A percentile compares a stretch with the other conserved stretches of the same genome.
These are phyloP conservation scores for Dasyprocta punctata DNA, from an alignment of 2,113 vertebrate genomes.

Conservation along the genomic window DNA sequence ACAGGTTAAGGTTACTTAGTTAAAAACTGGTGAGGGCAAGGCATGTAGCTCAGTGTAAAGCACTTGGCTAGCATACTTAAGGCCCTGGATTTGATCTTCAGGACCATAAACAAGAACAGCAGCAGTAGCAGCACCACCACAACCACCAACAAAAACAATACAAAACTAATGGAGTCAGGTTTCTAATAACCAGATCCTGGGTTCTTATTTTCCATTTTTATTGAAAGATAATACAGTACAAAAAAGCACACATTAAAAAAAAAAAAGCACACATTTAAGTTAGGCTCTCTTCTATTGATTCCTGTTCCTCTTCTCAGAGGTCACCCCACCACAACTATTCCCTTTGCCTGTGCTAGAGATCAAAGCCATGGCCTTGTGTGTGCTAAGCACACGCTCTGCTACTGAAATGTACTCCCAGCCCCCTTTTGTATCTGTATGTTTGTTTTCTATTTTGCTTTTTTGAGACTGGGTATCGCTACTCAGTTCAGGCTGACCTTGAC, in stretches of 20 bases:
- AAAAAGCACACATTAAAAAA: not conserved
- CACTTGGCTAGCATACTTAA: not conserved
- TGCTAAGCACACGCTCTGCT: not conserved
- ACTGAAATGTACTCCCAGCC: not conserved
- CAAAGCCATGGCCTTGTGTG: not conserved
- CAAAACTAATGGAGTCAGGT: not conserved
- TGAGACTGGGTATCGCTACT: not conserved
- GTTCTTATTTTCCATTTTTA: constrained; percentile 39
- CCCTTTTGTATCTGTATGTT: not conserved
- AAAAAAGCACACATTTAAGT: not conserved
- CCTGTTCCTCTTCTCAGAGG: not conserved
- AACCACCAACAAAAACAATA: not conserved
- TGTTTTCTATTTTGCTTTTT: not conserved
- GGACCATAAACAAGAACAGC: not conserved
- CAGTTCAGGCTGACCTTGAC: not conserved
- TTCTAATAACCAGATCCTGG: not conserved
- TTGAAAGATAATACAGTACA: not conserved
- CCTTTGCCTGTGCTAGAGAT: not conserved
- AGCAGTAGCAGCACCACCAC: not conserved
- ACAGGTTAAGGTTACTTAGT: not conserved
- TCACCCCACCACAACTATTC: not conserved
- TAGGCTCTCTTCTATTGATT: not conserved
- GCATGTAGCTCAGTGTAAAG: not conserved
- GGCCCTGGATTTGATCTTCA: not conserved
- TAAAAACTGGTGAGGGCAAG: not conserved